These are phyloP conservation scores for Anser brachyrhynchus DNA, from an alignment of 2,113 vertebrate genomes.

Conservation along the genomic window DNA sequence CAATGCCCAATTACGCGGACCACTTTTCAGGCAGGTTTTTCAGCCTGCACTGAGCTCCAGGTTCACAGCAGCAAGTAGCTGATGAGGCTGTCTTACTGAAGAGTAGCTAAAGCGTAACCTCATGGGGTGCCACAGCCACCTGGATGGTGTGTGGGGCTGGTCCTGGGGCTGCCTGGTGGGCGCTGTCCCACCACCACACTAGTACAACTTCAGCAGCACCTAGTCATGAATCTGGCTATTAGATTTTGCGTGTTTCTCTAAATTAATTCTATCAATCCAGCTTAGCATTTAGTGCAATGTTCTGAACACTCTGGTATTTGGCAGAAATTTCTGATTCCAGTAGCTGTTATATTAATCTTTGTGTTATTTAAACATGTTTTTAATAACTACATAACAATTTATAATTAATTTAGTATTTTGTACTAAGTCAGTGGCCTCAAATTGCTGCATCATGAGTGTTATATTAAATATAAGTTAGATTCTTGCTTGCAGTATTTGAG, in stretches of 20 bases:
- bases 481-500: background rate
- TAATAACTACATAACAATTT: background rate
- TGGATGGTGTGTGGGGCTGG: background rate
- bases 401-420: background rate
- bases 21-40: background rate
- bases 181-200: accelerated
- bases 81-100: background rate
- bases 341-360: background rate
- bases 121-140: background rate
- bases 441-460: background rate
- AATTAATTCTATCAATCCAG: background rate
- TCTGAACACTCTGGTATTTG: background rate
- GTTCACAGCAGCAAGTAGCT: background rate
- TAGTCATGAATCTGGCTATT: background rate
- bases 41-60: background rate
- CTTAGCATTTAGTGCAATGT: background rate
- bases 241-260: background rate
- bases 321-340: background rate
- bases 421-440: accelerated
- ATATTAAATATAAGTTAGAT: background rate
- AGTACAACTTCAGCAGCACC: background rate
- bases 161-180: background rate
- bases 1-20: background rate
- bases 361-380: background rate
- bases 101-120: background rate